A percentile compares a stretch with the other conserved stretches of the same genome.
phyloP scores from a whole-genome alignment of 1,140 invertebrate species.

The Anastatus disparis region DNA sequence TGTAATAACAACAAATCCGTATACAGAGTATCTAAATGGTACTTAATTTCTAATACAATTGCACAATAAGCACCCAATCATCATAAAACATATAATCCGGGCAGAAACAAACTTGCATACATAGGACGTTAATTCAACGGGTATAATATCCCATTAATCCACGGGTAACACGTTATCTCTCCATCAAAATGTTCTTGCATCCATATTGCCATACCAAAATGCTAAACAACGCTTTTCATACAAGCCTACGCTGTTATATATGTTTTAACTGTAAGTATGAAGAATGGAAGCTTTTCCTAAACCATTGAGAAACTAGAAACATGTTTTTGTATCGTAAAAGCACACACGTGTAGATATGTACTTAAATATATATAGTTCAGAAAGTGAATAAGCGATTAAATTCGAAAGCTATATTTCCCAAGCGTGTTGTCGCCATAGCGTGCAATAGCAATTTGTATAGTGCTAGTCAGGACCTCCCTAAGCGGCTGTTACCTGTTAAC shows the following conservation, averaged over 20 bases:
- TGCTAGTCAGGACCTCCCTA: constrained; percentile 28
- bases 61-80: constrained; percentile 9
- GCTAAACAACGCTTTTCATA: no score
- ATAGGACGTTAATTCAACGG: neutral
- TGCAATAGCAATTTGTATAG: constrained; percentile 35
- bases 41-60: constrained; percentile 28
- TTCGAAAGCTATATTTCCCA: constrained; percentile 44
- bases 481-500: constrained; percentile 47
- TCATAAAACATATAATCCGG: no score
- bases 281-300: neutral
- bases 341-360: neutral
- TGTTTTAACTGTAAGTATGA: no score
- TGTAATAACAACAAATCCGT: no score
- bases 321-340: no score
- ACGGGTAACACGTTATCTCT: constrained; percentile 25
- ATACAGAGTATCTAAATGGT: no score
- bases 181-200: neutral
- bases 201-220: constrained; percentile 1
- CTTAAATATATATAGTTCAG: constrained; percentile 6
- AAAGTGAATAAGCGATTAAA: constrained; percentile 45
- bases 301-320: neutral
- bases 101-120: neutral
- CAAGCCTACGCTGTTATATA: no score
- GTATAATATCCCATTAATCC: constrained; percentile 33
- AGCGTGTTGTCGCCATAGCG: constrained; percentile 38